phyloP scores from a whole-genome alignment of 2,888 invertebrate genomes.

The Diadromus collaris region DNA sequence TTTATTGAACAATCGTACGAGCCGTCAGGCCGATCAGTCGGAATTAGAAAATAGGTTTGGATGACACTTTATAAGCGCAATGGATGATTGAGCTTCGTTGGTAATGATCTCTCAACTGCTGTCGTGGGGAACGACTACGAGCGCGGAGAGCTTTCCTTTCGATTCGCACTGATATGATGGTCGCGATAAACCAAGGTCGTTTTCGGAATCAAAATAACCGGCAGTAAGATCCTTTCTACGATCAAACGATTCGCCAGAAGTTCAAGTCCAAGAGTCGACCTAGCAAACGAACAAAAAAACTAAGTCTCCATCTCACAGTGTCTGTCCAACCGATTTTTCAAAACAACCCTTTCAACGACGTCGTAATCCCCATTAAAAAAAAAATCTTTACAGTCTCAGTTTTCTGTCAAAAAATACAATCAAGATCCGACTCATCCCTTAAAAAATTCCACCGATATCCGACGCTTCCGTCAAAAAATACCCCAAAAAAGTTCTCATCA shows the following conservation, averaged over 20 bases:
- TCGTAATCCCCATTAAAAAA: slow-evolving; percentile 11
- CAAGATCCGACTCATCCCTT: not conserved
- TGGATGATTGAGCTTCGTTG: slow-evolving; percentile 55
- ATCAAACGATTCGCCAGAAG: not conserved
- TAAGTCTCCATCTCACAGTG: not conserved
- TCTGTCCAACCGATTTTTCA: not conserved
- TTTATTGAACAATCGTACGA: slow-evolving; percentile 46
- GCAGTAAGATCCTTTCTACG: not conserved
- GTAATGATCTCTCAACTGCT: slow-evolving; percentile 55
- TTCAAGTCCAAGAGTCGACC: not conserved
- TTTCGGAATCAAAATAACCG: slow-evolving; percentile 28
- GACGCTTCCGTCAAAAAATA: no score
- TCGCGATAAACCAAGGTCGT: slow-evolving; percentile 37
- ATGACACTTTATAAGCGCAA: slow-evolving; percentile 55
- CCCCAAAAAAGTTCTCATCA: slow-evolving; percentile 1
- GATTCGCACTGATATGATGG: slow-evolving; percentile 33
- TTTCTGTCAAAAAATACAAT: not conserved
- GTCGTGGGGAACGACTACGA: slow-evolving; percentile 34
- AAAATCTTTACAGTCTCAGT: not conserved
- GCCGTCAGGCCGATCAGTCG: slow-evolving; percentile 51
- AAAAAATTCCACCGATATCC: no score
- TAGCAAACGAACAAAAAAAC: slow-evolving; percentile 14
- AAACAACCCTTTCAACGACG: slow-evolving; percentile 1
- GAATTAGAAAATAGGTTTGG: slow-evolving; percentile 63
- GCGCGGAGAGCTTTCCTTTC: slow-evolving; percentile 47